Base-by-base conservation (phyloP, 2,113 vertebrate species). In the Kobus ellipsiprymnus region DNA sequence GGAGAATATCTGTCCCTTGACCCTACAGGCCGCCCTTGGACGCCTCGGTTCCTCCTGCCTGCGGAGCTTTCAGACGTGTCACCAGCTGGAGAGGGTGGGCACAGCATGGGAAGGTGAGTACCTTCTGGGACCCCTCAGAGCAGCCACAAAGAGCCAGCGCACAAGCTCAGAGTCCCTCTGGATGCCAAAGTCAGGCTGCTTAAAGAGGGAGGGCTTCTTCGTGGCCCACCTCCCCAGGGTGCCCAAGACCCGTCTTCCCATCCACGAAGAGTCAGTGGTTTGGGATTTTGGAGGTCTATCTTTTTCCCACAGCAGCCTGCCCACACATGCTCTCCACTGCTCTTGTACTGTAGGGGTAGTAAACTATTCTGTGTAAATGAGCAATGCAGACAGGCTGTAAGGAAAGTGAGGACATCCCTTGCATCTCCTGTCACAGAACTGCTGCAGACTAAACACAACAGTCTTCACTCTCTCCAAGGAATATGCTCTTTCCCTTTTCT, bases 61-160 rank as follows among this genome's bases (percentile, higher is more conserved):
- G 5, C 2, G 50, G 71, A 55, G n/a, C 48, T 48, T 50, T 85
- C 48, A 88, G 52, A 21, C 4, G 14, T 44, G 14, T 14, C 50
- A 33, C n/a, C 9, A 55, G 57, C 62, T 33, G 13, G n/a, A 77
- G 25, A 5, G 4, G 6, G 33, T 1, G 14, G 14, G 30, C 46
- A n/a, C 57, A 48, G 74, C 30, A 87, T 40, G 17, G 17, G 13
- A 16, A 52, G 27, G 30, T 60, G 21, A 60, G 50, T 7, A 29
- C 54, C 50, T 60, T 36, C 0, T 13, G 59, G 55, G 59, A 52
- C 33, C 12, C 91, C 29, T 92, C 54, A 71, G 52, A 7, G 48
- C 54, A 48, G n/a, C 29, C 16, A 21, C 14, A 16, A 52, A 36
- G 29, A 91, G 64, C 40, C 33, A 12, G n/a, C 0, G 0, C 46